Conservation (phyloP, 2,113 vertebrate genomes). For the Gasterosteus aculeatus region DNA sequence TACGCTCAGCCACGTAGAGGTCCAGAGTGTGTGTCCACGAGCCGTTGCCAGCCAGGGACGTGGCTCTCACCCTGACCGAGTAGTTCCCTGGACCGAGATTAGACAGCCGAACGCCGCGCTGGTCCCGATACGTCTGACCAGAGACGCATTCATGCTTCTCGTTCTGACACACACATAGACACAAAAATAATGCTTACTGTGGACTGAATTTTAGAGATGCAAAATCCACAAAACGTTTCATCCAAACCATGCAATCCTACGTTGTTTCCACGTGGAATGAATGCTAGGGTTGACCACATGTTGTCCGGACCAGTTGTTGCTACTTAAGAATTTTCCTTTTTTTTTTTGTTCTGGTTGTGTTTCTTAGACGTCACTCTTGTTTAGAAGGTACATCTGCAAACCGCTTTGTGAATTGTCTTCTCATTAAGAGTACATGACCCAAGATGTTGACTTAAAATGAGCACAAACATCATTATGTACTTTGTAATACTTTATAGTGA, state of each 20-base stretch:
- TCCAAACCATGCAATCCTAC: conserved; percentile 3
- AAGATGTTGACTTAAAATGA: not conserved
- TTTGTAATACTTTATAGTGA: not conserved
- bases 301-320: not conserved
- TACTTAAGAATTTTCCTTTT: not conserved
- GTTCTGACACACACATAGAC: conserved; percentile 49
- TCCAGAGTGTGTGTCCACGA: conserved; percentile 91
- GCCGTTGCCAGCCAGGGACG: conserved; percentile 95
- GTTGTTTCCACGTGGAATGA: not conserved
- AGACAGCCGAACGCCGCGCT: conserved; percentile 85
- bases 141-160: conserved; percentile 95
- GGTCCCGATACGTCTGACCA: conserved; percentile 86
- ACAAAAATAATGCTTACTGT: not conserved
- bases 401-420: not conserved
- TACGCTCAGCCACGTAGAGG: conserved; percentile 92
- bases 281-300: not conserved
- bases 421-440: not conserved
- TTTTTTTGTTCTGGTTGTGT: not conserved
- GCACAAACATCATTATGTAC: not conserved
- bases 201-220: not conserved
- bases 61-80: conserved; percentile 91
- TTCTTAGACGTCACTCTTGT: not conserved
- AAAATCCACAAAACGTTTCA: conserved; percentile 6
- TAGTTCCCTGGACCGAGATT: conserved; percentile 94
- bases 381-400: not conserved